A percentile compares a stretch with the other conserved stretches of the same genome.
These are phyloP conservation scores for Epinephelus fuscoguttatus DNA, from an alignment of 2,113 vertebrate genomes.

Conservation along the genomic window DNA sequence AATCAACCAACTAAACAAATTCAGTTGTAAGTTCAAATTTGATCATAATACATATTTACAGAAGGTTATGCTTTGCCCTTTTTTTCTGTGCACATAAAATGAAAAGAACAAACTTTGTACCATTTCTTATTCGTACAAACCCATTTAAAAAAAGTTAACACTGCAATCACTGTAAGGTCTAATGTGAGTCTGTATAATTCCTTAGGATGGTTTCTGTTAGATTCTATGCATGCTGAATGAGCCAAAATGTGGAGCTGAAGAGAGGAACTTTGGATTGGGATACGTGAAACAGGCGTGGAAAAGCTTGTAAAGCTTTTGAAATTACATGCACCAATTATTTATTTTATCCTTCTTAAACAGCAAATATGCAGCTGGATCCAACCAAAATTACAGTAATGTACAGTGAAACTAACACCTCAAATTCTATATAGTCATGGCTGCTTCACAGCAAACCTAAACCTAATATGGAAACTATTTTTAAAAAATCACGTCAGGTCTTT, in stretches of 20 bases:
- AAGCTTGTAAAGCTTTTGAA: too few species aligned
- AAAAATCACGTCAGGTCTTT: too few species aligned
- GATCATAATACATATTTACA: constrained; percentile 93
- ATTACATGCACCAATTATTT: too few species aligned
- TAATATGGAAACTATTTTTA: too few species aligned
- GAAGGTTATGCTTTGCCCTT: constrained; percentile 75
- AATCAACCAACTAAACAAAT: constrained; percentile 75
- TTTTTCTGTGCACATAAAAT: constrained; percentile 72
- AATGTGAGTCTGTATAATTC: constrained; percentile 36
- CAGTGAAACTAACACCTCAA: too few species aligned
- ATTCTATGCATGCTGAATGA: constrained; percentile 74
- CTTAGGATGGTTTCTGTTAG: constrained; percentile 14
- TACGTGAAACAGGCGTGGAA: too few species aligned
- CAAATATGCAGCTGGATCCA: too few species aligned
- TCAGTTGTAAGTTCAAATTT: constrained; percentile 88
- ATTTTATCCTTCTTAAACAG: too few species aligned
- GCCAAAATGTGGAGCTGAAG: neutral
- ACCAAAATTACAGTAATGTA: too few species aligned
- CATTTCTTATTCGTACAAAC: constrained; percentile 62
- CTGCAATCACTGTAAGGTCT: constrained; percentile 65
- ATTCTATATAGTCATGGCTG: too few species aligned
- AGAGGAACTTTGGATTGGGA: neutral
- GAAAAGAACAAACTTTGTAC: constrained; percentile 76
- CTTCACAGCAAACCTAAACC: too few species aligned
- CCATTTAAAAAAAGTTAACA: constrained; percentile 69